phyloP scores from a whole-genome alignment of 2,888 invertebrate genomes.

The Clanis bilineata region DNA sequence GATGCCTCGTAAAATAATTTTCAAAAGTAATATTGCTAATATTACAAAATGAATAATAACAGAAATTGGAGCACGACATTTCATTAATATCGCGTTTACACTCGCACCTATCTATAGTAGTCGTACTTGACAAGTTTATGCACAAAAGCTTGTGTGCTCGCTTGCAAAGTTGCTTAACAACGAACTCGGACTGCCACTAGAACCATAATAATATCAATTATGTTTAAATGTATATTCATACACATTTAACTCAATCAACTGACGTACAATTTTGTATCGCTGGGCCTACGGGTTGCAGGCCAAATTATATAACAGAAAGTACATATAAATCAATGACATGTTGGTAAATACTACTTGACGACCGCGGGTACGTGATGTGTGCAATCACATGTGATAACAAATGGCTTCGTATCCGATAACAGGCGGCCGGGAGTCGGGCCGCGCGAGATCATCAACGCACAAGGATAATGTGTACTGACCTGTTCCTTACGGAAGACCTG shows the following conservation, averaged over 20 bases:
- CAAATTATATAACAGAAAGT: constrained; percentile 18
- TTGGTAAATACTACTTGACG: constrained; percentile 9
- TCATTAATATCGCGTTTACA: constrained; percentile 43
- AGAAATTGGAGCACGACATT: constrained; percentile 43
- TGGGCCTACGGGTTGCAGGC: constrained; percentile 1
- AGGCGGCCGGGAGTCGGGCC: not conserved
- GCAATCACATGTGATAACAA: constrained; percentile 4
- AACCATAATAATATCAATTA: constrained; percentile 33
- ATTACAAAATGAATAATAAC: constrained; percentile 20
- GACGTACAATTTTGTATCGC: constrained; percentile 10
- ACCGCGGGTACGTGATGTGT: not conserved
- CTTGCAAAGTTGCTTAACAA: constrained; percentile 40
- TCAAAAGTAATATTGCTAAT: constrained; percentile 10
- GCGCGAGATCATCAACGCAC: not conserved
- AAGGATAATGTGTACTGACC: constrained; percentile 52
- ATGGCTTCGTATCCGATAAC: not conserved
- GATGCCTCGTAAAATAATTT: not conserved
- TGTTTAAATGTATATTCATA: constrained; percentile 25
- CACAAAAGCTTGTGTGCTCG: constrained; percentile 45
- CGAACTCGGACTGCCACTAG: constrained; percentile 31
- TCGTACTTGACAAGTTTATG: constrained; percentile 56
- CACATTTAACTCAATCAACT: constrained; percentile 15
- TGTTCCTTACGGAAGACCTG: constrained; percentile 72
- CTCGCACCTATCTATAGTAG: constrained; percentile 42
- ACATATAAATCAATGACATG: constrained; percentile 16